Evolutionary conservation across 2,797 vertebrate genomes (phyloP), one percentile per base, ranked within the genome.

Genomic region (Phataginus tricuspis): DNA sequence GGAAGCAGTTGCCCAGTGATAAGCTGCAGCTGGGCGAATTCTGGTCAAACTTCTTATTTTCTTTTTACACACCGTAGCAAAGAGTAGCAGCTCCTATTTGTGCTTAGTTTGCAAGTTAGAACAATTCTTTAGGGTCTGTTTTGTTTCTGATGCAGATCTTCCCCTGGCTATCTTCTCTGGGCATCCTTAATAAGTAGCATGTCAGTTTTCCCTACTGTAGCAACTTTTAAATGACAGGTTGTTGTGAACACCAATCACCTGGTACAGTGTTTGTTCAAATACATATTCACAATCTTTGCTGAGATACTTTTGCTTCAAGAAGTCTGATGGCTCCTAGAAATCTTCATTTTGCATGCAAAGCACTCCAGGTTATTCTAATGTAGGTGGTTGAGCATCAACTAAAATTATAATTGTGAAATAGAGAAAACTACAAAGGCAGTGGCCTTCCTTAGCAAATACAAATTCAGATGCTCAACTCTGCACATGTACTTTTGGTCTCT

Each of bases 341-440:
- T 77, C 61, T 72, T 55, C 29, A 53, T 85, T 68, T 87, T 79
- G 71, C 51, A 84, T 55, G 25, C 16, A 69, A 55, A 91, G 25
- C 18, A 85, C 9, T 5, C 25, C 13, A 63, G 37, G 53, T 64
- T 12, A 61, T 64, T 88, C n/a, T 68, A 88, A 87, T 34, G 11
- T n/a, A 80, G 25, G 66, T 94, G 27, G 53, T 85, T 92, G 53
- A 92, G 39, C 77, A 85, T 82, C 74, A 95, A 78, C 51, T 71
- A 51, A 94, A 80, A 61, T 57, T 77, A 11, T 90, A 34, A 61
- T 66, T 85, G 39, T 49, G 31, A 34, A 95, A 71, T 9, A 69
- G 39, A 95, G 72, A n/a, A 2, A 69, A 49, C 63, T 25, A n/a
- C 39, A 59, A 49, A 61, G 31, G 13, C n/a, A 49, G n/a, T n/a